Evolutionary conservation across 2,888 invertebrate genomes (phyloP), one percentile per base, ranked within the genome.

Genomic region (Leptothorax acervorum): DNA sequence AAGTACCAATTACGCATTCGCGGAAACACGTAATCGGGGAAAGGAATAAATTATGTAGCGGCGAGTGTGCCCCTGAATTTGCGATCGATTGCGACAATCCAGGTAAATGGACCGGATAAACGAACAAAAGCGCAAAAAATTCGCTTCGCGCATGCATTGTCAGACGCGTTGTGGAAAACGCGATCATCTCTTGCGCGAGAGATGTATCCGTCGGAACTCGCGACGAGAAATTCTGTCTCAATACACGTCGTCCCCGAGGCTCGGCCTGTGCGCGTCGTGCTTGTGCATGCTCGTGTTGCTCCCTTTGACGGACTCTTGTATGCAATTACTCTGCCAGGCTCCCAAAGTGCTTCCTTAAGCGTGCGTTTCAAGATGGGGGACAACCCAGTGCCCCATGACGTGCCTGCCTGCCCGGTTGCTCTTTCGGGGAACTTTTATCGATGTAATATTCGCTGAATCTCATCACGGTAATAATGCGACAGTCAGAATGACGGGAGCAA

Each of bases 261-360:
- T 18, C 62, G 39, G 35, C 42, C 75, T 42, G 39, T 51, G 51
- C 71, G 51, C 79, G 60, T 60, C 79, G 82, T 66, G 84, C 84
- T 75, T 70, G 66, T 68, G 74, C 73, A 82, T 65, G 42, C 78
- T 89, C 82, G 73, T 88, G 89, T 87, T 89, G 86, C 87, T 86
- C 86, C 85, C 68, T 90, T 89, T 88, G 91, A 90, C 79, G 85
- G 82, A 66, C 85, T 85, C 90, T 83, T 83, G 87, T 89, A 87
- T 89, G 90, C 90, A 90, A 89, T 90, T 90, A 90, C 91, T 89
- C 84, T 83, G 91, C 82, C 83, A 79, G 85, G 88, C 85, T 89
- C 66, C 85, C 85, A 88, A 91, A 91, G 85, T 90, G 91, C 90
- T 90, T 90, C 88, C 90, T 90, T 89, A 91, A 89, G 82, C 86